Conservation (phyloP, 2,888 invertebrate species). For the Serripes groenlandicus region DNA sequence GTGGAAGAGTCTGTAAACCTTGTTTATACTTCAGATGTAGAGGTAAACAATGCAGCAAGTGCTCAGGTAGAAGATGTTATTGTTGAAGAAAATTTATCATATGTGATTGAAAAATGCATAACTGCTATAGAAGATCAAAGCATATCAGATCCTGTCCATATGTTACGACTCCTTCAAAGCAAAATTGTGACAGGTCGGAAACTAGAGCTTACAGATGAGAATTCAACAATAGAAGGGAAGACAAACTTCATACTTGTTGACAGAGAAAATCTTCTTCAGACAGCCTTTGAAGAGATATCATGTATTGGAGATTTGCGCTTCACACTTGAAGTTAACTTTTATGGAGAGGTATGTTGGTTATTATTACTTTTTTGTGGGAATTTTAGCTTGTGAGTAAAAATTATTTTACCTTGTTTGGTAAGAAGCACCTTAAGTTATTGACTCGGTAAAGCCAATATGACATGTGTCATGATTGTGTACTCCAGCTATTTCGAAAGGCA, state of each 20-base stretch:
- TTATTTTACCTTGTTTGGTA: too few species aligned
- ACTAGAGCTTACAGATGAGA: not conserved
- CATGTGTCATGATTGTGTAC: too few species aligned
- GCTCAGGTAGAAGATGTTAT: not conserved
- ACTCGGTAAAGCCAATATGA: too few species aligned
- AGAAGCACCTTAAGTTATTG: too few species aligned
- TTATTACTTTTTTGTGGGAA: too few species aligned
- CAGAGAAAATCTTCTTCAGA: not conserved
- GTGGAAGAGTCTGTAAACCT: not conserved
- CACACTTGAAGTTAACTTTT: not conserved
- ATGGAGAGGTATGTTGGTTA: not conserved
- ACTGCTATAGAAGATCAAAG: not conserved
- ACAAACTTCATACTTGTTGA: not conserved
- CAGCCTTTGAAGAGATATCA: not conserved
- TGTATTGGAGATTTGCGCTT: not conserved
- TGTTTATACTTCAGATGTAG: too few species aligned
- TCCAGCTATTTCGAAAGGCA: too few species aligned
- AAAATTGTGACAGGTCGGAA: not conserved
- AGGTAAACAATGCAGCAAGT: not conserved
- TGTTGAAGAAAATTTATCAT: not conserved
- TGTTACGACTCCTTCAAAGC: not conserved
- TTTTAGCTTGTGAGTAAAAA: too few species aligned
- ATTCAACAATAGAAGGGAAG: not conserved
- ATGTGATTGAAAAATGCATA: not conserved
- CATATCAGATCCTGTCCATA: not conserved